Percentiles rank a stretch among this genome's conserved stretches.
Conservation (phyloP, 2,797 vertebrate species). For the Enteromius trimaculatus region DNA sequence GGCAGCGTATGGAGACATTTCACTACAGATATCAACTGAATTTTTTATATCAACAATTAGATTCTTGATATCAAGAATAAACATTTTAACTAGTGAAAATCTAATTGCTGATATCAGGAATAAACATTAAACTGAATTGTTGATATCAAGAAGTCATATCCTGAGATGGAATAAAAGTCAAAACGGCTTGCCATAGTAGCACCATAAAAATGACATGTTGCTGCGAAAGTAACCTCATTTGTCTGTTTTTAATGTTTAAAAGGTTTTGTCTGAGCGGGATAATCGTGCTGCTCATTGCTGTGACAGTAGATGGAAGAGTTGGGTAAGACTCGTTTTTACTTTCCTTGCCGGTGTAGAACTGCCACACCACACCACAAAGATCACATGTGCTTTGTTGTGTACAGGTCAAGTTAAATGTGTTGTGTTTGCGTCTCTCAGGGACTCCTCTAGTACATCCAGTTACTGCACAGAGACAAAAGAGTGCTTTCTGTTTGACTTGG, state of each 20-base stretch:
- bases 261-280: slow-evolving; percentile 72
- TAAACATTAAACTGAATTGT: no score
- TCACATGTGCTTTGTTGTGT: neutral
- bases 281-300: slow-evolving; percentile 67
- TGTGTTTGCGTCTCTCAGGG: slow-evolving; percentile 61
- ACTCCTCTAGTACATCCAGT: slow-evolving; percentile 57
- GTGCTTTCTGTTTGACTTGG: slow-evolving; percentile 70
- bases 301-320: slow-evolving; percentile 71
- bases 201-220: neutral
- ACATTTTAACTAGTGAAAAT: no score
- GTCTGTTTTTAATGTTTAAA: slow-evolving; percentile 29
- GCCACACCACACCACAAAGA: neutral
- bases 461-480: slow-evolving; percentile 72
- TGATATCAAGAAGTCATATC: no score
- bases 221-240: neutral
- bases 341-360: neutral
- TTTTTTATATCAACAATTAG: no score
- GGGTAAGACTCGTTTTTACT: slow-evolving; percentile 67
- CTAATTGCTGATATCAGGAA: no score
- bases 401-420: neutral
- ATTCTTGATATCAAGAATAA: no score
- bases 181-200: no score
- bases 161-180: no score
- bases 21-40: no score
- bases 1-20: no score